A percentile compares a stretch with the other conserved stretches of the same genome.
Conservation (phyloP, 2,888 invertebrate species). For the Sialis lutaria region DNA sequence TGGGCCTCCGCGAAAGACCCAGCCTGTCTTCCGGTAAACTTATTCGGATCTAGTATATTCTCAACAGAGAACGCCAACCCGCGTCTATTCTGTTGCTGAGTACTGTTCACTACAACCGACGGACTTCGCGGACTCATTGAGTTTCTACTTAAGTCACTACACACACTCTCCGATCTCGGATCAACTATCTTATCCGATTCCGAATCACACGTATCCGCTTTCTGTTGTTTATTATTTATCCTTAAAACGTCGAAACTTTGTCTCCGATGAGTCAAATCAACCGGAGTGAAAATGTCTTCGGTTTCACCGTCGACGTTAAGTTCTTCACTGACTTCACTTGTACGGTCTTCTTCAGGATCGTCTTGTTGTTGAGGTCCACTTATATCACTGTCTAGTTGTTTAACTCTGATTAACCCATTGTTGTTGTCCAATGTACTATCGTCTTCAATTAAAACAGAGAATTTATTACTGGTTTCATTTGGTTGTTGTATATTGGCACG, state of each 20-base stretch:
- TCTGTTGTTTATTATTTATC: constrained; percentile 1
- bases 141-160: constrained; percentile 25
- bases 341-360: constrained; percentile 18
- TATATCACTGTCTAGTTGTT: constrained; percentile 18
- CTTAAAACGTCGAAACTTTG: constrained; percentile 5
- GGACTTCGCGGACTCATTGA: constrained; percentile 22
- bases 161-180: constrained; percentile 26
- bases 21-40: constrained; percentile 57
- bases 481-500: constrained; percentile 6
- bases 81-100: constrained; percentile 33
- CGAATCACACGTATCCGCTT: constrained; percentile 7
- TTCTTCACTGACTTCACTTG: constrained; percentile 18
- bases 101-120: constrained; percentile 25
- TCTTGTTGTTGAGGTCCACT: too few relatives aligned
- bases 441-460: constrained; percentile 8
- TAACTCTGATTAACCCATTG: constrained; percentile 6
- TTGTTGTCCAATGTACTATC: constrained; percentile 12
- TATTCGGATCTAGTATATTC: constrained; percentile 78
- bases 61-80: constrained; percentile 77
- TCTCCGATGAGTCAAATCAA: constrained; percentile 25
- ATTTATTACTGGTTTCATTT: neutral
- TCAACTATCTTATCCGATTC: constrained; percentile 7
- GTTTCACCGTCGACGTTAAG: constrained; percentile 25
- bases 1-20: constrained; percentile 19
- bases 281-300: constrained; percentile 25